phyloP scores from a whole-genome alignment of 2,797 vertebrate genomes.

The Spondyliosoma cantharus region DNA sequence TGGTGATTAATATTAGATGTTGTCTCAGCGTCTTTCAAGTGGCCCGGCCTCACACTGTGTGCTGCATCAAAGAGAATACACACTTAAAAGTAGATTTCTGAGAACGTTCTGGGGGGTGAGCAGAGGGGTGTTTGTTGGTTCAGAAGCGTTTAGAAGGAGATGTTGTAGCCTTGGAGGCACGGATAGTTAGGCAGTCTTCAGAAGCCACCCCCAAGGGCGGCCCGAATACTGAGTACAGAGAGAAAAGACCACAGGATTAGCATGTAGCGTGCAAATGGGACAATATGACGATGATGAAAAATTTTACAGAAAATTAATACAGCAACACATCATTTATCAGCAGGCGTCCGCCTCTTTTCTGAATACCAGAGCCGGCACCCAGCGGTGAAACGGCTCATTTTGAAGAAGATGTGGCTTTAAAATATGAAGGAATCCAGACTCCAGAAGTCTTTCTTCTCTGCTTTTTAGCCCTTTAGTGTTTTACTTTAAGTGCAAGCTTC shows the following conservation, averaged over 20 bases:
- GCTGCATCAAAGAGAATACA: conserved; percentile 83
- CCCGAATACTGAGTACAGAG: conserved; percentile 62
- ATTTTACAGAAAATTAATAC: conserved; percentile 76
- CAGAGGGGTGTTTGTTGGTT: conserved; percentile 80
- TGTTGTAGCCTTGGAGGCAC: conserved; percentile 73
- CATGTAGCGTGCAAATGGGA: conserved; percentile 72
- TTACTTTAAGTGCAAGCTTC: conserved; percentile 5
- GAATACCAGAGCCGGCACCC: conserved; percentile 67
- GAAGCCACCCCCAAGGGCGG: conserved; percentile 68
- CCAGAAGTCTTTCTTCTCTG: conserved; percentile 1
- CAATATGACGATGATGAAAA: conserved; percentile 73
- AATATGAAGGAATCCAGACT: conserved; percentile 37
- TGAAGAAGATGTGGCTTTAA: conserved; percentile 42
- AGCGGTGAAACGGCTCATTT: conserved; percentile 48
- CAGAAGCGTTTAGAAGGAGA: conserved; percentile 78
- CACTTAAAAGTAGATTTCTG: conserved; percentile 78
- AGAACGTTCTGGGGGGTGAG: conserved; percentile 65
- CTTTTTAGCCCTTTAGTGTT: not conserved
- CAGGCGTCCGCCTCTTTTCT: conserved; percentile 54
- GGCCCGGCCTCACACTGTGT: conserved; percentile 71
- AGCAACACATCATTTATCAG: conserved; percentile 77
- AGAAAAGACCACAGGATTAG: conserved; percentile 69
- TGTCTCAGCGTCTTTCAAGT: conserved; percentile 77
- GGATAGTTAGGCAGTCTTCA: conserved; percentile 63
- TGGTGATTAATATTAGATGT: conserved; percentile 80